Evolutionary conservation across 2,888 invertebrate species (phyloP).

Genomic region (Lamproptera curius): DNA sequence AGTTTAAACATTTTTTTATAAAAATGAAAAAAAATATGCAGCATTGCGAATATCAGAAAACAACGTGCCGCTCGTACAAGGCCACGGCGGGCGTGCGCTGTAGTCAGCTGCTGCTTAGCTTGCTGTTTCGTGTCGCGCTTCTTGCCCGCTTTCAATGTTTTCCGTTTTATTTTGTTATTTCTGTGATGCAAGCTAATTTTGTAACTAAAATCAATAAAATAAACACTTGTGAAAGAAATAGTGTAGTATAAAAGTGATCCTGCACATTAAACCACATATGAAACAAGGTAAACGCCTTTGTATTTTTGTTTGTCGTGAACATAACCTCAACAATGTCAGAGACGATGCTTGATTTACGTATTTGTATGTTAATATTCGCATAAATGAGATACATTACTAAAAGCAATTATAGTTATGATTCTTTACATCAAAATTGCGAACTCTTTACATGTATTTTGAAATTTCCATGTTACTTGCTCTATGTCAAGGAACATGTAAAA

Average conservation of each 20-base stretch:
- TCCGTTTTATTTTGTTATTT: constrained; percentile 78
- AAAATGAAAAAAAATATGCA: no score
- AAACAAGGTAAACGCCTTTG: constrained; percentile 76
- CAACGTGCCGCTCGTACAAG: constrained; percentile 45
- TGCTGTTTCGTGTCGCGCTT: constrained; percentile 82
- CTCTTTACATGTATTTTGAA: neutral
- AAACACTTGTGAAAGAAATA: constrained; percentile 60
- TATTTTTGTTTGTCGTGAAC: constrained; percentile 76
- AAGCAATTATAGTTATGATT: neutral
- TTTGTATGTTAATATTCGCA: constrained; percentile 24
- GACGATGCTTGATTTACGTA: constrained; percentile 59
- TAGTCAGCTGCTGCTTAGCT: constrained; percentile 85
- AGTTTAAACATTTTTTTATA: no score
- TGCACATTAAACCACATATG: constrained; percentile 52
- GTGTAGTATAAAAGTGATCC: constrained; percentile 67
- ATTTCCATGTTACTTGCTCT: neutral
- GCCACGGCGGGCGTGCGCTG: constrained; percentile 53
- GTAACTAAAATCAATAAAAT: constrained; percentile 63
- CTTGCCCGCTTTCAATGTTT: constrained; percentile 79
- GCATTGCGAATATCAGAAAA: constrained; percentile 2
- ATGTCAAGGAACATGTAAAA: neutral
- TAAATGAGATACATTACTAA: neutral
- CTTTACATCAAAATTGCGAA: neutral
- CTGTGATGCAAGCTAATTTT: constrained; percentile 76
- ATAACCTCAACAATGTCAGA: constrained; percentile 70